phyloP scores from a whole-genome alignment of 2,888 invertebrate species.

The Keiferia lycopersicella region DNA sequence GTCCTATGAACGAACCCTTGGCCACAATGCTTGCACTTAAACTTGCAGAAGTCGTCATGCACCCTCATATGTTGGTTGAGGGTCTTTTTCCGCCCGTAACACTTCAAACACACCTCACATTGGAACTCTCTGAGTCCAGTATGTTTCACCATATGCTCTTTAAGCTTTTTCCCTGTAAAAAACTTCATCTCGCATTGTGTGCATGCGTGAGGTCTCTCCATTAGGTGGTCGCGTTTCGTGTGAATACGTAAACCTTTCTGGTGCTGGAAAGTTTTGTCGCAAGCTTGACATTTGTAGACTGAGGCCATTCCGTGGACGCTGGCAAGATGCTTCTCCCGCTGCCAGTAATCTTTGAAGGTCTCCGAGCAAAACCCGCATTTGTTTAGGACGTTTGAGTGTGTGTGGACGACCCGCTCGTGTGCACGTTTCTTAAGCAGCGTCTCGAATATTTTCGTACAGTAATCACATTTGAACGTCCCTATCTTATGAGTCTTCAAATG shows the following conservation, averaged over 20 bases:
- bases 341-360: conserved; percentile 36
- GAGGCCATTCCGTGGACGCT: conserved; percentile 37
- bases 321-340: conserved; percentile 37
- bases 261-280: conserved; percentile 50
- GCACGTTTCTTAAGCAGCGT: conserved; percentile 37
- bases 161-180: conserved; percentile 47
- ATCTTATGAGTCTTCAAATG: conserved; percentile 41
- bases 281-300: conserved; percentile 52
- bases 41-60: conserved; percentile 39
- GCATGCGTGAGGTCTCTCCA: conserved; percentile 54
- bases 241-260: conserved; percentile 51
- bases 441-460: conserved; percentile 40
- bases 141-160: conserved; percentile 58
- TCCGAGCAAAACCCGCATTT: conserved; percentile 42
- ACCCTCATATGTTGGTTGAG: conserved; percentile 55
- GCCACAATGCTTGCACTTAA: conserved; percentile 47
- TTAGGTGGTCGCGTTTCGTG: conserved; percentile 54
- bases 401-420: conserved; percentile 47
- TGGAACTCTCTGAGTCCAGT: conserved; percentile 52
- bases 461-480: conserved; percentile 39
- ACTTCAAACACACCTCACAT: conserved; percentile 54
- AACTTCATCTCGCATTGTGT: conserved; percentile 52
- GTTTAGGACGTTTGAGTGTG: conserved; percentile 31
- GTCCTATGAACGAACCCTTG: conserved; percentile 53
- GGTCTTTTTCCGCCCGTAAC: conserved; percentile 55